Evolutionary conservation across 2,888 invertebrate species (phyloP).

Genomic region (Spatulosminthurus flaviceps): DNA sequence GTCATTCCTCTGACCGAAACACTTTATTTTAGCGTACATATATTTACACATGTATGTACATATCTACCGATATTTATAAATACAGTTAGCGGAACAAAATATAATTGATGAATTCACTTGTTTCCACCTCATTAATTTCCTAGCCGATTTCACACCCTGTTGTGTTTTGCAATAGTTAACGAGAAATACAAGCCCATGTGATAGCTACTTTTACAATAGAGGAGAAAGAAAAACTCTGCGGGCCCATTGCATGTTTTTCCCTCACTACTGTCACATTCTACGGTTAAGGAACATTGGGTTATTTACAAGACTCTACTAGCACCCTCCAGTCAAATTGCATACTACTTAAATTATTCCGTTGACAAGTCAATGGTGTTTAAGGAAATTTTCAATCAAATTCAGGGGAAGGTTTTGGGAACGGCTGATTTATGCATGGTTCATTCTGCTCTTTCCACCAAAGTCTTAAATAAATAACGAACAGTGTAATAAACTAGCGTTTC

Average conservation of each 20-base stretch:
- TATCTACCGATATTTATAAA: no score
- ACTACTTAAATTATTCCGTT: no score
- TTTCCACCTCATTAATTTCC: slow-evolving; percentile 28
- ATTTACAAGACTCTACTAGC: not conserved
- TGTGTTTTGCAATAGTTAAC: not conserved
- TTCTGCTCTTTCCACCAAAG: not conserved
- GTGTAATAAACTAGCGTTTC: not conserved
- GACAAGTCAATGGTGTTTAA: not conserved
- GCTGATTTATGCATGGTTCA: not conserved
- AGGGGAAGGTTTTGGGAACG: not conserved
- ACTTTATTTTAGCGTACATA: no score
- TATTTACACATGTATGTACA: no score
- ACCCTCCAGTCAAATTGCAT: not conserved
- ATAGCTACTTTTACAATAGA: no score
- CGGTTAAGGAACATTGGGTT: not conserved
- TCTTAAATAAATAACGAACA: not conserved
- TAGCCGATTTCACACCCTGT: slow-evolving; percentile 8
- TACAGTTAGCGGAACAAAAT: not conserved
- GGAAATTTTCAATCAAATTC: not conserved
- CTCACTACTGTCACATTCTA: not conserved
- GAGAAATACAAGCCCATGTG: no score
- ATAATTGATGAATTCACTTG: slow-evolving; percentile 28
- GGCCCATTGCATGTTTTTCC: not conserved
- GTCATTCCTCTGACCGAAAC: no score
- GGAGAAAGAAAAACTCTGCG: no score